Conservation (phyloP, 92 coral and sea anemone species). For the Parazoanthus darwini region DNA sequence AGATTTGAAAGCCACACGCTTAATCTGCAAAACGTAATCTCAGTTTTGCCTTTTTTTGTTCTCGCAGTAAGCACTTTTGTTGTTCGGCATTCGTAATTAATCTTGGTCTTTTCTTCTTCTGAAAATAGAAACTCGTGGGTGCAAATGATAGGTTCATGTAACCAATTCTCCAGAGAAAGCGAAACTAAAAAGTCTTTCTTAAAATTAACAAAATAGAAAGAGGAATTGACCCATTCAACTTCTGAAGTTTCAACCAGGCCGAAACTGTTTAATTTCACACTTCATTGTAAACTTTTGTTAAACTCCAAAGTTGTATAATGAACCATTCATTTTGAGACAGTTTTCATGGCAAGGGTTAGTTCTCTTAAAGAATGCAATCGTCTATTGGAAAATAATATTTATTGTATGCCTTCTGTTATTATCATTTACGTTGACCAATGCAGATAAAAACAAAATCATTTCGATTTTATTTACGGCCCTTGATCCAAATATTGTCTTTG, state of each 20-base stretch:
- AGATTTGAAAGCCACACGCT: not conserved
- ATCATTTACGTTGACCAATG: conserved; percentile 18
- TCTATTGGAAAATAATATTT: conserved; percentile 5
- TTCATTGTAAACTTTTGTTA: conserved; percentile 5
- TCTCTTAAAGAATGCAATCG: conserved; percentile 27
- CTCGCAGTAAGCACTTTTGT: not conserved
- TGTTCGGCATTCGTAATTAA: not conserved
- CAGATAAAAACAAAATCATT: conserved; percentile 17
- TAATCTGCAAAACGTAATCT: conserved; percentile 10
- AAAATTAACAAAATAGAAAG: not conserved
- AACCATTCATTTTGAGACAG: conserved; percentile 27
- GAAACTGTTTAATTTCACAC: not conserved
- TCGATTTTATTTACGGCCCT: conserved; percentile 5
- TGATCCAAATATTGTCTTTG: conserved; percentile 38
- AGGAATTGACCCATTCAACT: not conserved
- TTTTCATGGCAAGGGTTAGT: conserved; percentile 38
- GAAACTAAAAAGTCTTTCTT: not conserved
- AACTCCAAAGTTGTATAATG: conserved; percentile 21
- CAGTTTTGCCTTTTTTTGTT: not conserved
- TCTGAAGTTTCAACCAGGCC: not conserved
- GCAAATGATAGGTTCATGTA: not conserved
- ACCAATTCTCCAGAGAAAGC: not conserved
- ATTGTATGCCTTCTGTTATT: not conserved
- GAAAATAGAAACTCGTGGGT: not conserved
- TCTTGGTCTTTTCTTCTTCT: not conserved